Evolutionary conservation across 2,888 invertebrate genomes (phyloP).

Genomic region (Drosophila testacea): DNA sequence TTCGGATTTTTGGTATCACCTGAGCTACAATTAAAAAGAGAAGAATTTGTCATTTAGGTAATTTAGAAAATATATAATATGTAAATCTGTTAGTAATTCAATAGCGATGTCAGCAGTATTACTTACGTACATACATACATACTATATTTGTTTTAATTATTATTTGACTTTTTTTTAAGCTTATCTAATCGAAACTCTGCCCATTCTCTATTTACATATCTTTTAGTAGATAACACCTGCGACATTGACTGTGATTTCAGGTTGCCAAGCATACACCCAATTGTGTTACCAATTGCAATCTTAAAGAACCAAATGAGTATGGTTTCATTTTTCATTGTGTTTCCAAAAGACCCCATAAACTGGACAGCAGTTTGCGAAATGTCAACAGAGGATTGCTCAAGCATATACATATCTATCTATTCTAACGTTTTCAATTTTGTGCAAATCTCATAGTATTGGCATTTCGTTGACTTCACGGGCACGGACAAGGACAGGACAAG

Average conservation of each 20-base stretch:
- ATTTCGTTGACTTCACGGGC: not conserved
- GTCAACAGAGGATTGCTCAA: constrained; percentile 8
- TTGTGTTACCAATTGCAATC: constrained; percentile 29
- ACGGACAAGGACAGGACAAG: constrained; percentile 15
- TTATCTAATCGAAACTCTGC: constrained; percentile 47
- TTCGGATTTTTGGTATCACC: constrained; percentile 64
- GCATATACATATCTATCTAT: constrained; percentile 6
- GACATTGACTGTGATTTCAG: constrained; percentile 49
- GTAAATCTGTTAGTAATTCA: constrained; percentile 1
- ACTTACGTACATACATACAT: constrained; percentile 4
- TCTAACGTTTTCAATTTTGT: no score
- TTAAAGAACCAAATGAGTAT: constrained; percentile 15
- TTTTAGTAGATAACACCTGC: constrained; percentile 40
- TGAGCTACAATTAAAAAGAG: constrained; percentile 58
- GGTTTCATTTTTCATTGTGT: constrained; percentile 1
- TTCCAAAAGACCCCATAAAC: constrained; percentile 14
- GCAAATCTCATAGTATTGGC: no score
- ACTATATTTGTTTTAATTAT: constrained; percentile 1
- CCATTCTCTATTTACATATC: constrained; percentile 24
- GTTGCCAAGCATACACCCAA: constrained; percentile 13
- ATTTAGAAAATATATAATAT: constrained; percentile 17
- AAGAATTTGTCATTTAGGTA: constrained; percentile 32
- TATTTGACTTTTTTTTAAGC: constrained; percentile 10
- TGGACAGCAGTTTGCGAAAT: not conserved
- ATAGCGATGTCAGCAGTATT: constrained; percentile 17